These are phyloP conservation scores for Eristalis tenax DNA, from an alignment of 2,888 invertebrate genomes.

Conservation along the genomic window DNA sequence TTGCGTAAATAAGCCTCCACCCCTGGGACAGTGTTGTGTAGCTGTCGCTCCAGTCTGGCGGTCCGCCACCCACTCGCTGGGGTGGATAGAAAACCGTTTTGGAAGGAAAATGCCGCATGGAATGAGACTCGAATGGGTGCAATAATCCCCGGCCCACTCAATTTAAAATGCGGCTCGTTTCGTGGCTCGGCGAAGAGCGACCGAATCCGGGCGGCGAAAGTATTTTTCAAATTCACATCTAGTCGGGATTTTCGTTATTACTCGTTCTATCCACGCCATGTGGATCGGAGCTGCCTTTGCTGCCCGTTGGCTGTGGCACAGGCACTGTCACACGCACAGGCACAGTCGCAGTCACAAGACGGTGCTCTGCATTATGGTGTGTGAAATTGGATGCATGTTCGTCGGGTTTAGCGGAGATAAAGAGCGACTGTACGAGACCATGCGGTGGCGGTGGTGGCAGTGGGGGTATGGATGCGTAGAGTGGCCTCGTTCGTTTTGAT, in stretches of 20 bases:
- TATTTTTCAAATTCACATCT: conserved; percentile 68
- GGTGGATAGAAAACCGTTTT: conserved; percentile 50
- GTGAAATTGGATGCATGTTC: conserved; percentile 71
- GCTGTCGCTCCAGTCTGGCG: too few species aligned
- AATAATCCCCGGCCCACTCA: conserved; percentile 68
- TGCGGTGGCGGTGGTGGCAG: neutral
- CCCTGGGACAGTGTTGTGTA: neutral
- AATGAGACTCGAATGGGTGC: conserved; percentile 52
- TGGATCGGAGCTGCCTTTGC: conserved; percentile 47
- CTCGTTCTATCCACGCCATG: conserved; percentile 41
- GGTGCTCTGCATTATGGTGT: conserved; percentile 60
- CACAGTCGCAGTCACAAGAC: conserved; percentile 13
- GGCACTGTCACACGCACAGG: too few species aligned
- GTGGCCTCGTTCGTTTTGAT: conserved; percentile 46
- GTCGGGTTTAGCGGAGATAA: conserved; percentile 52
- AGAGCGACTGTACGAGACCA: neutral
- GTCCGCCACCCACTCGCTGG: neutral
- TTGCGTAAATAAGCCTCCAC: conserved; percentile 65
- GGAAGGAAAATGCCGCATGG: conserved; percentile 48
- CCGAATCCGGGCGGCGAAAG: neutral
- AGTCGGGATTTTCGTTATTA: conserved; percentile 70
- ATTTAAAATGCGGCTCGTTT: conserved; percentile 68
- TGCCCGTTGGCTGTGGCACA: neutral
- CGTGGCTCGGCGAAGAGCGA: conserved; percentile 22
- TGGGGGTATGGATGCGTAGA: neutral